Evolutionary conservation across 2,888 invertebrate species (phyloP).

Genomic region (Sminthurinus aureus): DNA sequence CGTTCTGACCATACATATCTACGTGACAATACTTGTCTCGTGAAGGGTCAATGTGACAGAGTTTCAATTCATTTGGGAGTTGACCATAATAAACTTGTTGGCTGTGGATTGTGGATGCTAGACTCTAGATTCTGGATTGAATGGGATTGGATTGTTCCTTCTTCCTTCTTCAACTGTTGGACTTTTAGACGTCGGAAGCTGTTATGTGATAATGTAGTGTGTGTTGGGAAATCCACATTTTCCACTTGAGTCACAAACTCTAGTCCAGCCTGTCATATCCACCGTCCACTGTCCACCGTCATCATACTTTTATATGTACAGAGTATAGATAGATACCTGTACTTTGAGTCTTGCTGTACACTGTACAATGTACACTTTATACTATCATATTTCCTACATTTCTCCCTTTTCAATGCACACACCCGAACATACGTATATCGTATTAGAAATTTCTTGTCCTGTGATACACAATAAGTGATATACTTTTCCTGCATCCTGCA

Average conservation of each 20-base stretch:
- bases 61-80: conserved; percentile 41
- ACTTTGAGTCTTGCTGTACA: background rate
- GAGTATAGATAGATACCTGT: background rate
- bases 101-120: too few species aligned
- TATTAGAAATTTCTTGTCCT: too few species aligned
- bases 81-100: conserved; percentile 49
- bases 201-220: conserved; percentile 19
- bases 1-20: conserved; percentile 1
- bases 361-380: background rate
- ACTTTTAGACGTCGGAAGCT: conserved; percentile 30
- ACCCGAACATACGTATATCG: too few species aligned
- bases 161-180: too few species aligned
- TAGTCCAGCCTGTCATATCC: background rate
- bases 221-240: conserved; percentile 4
- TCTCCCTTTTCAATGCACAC: too few species aligned
- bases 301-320: background rate
- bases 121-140: too few species aligned
- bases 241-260: conserved; percentile 20
- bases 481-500: too few species aligned
- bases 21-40: background rate
- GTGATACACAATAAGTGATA: background rate
- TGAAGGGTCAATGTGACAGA: conserved; percentile 27
- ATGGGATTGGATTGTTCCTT: too few species aligned
- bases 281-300: background rate
- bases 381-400: too few species aligned